These are phyloP conservation scores for Myiotriccus ornatus DNA, from an alignment of 2,797 vertebrate genomes.

Conservation along the genomic window DNA sequence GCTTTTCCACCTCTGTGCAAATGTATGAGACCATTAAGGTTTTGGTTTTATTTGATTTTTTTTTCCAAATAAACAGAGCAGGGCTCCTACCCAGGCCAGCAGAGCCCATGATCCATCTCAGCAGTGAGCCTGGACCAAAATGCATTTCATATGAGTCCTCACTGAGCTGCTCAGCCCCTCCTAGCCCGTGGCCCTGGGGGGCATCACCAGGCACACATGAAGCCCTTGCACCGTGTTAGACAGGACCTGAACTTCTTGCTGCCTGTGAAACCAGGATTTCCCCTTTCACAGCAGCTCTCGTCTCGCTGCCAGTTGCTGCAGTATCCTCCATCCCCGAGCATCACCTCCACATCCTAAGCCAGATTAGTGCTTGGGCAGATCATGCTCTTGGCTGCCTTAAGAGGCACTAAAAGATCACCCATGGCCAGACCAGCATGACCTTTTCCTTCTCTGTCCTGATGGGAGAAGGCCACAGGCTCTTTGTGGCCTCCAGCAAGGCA, in stretches of 20 bases:
- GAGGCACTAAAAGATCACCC: neutral
- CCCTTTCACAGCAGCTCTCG: neutral
- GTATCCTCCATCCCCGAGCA: neutral
- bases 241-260: neutral
- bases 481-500: neutral
- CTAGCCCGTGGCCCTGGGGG: rapidly evolving
- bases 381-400: neutral
- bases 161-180: rapidly evolving
- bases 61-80: neutral
- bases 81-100: neutral
- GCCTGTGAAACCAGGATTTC: neutral
- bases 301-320: rapidly evolving
- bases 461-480: neutral
- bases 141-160: neutral
- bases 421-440: rapidly evolving
- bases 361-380: neutral
- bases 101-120: neutral
- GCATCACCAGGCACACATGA: neutral
- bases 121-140: neutral
- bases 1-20: neutral
- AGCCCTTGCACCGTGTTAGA: rapidly evolving
- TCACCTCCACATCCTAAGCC: neutral
- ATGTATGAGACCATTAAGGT: neutral
- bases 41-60: neutral
- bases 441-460: neutral